Base-by-base conservation (phyloP, 2,888 invertebrate genomes). In the Drosophila yooni region DNA sequence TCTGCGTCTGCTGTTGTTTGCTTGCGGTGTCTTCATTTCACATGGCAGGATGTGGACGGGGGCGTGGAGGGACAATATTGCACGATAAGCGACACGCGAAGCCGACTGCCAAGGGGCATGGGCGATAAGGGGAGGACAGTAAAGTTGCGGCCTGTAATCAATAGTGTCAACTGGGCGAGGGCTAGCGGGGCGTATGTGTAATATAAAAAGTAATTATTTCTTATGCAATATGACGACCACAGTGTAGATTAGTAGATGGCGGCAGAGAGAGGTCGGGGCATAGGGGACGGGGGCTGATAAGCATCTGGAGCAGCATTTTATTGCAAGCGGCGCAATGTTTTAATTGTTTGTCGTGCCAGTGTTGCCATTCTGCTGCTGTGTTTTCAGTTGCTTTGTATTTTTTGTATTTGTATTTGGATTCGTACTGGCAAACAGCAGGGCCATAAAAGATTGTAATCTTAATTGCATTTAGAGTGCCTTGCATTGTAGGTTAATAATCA, bases 401-500 rank as follows among this genome's bases (percentile, higher is more conserved):
- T 75, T 74, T 63, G n/a, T 43, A 6, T 46, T 46, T 46, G 21
- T 46, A 3, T 21, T 46, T 46, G 46, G 21, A 15, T 25, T 46
- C 21, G 21, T 21, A 21, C 79, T 59, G 58, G 64, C 64, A 75
- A 79, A 76, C 67, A 75, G 71, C 81, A 83, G 67, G 76, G 71
- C 87, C 82, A 84, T 88, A 88, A 79, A 69, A 73, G 87, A 87
- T 89, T 82, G 83, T 87, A 79, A 87, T 87, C 87, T 87, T 87
- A 87, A 87, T 87, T 89, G 87, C 88, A 87, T 89, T 87, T 89
- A 89, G 90, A 87, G 87, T 87, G 87, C 87, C 90, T 83, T 88
- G 90, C 87, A 87, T 87, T 87, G 87, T 89, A 76, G 89, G 89
- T 88, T 89, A 89, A 89, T 89, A 87, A 87, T 88, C 90, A 87